Conservation (phyloP, 2,113 vertebrate genomes). For the Stegastes partitus region DNA sequence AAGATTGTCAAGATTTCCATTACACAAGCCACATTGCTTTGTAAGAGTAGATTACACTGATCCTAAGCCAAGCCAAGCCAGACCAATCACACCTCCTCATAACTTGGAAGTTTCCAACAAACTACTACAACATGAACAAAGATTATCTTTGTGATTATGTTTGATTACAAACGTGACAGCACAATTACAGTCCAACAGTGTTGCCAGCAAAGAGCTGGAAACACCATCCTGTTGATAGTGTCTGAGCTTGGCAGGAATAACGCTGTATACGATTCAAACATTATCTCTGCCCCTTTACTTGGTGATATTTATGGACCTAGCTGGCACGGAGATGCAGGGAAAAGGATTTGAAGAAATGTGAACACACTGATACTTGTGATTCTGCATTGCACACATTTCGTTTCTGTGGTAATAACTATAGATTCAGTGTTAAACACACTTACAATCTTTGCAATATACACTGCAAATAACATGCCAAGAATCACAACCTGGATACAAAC, state of each 20-base stretch:
- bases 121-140: constrained; percentile 22
- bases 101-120: background rate
- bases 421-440: no score
- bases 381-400: background rate
- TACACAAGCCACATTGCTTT: background rate
- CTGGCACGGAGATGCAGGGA: constrained; percentile 11
- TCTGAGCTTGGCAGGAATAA: constrained; percentile 23
- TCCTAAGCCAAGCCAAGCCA: background rate
- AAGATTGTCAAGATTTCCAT: constrained; percentile 1
- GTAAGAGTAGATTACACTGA: constrained; percentile 12
- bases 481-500: no score
- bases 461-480: no score
- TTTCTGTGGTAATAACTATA: background rate
- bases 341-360: background rate
- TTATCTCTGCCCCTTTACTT: constrained; percentile 4
- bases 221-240: background rate
- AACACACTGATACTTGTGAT: background rate
- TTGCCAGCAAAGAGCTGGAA: constrained; percentile 1
- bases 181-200: constrained; percentile 3
- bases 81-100: background rate
- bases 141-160: constrained; percentile 3
- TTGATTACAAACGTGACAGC: constrained; percentile 8
- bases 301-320: constrained; percentile 5
- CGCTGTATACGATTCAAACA: background rate
- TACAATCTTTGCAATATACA: no score